Conservation (phyloP, 2,888 invertebrate genomes). For the Coecobrya sp. region DNA sequence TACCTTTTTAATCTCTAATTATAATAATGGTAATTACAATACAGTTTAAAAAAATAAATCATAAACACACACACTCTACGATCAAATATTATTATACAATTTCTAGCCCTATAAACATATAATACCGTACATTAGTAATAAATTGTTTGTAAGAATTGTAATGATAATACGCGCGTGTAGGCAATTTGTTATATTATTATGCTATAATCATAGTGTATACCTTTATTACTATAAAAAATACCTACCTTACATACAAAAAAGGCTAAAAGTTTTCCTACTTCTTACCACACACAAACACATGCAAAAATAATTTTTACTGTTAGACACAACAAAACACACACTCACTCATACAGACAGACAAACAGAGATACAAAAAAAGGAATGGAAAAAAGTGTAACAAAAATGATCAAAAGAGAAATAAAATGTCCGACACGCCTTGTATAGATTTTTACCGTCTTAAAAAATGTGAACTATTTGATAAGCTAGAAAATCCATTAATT, state of each 20-base stretch:
- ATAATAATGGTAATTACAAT: not conserved
- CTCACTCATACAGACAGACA: not conserved
- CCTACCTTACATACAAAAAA: not conserved
- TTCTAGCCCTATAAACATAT: too few species aligned
- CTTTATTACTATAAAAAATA: conserved; percentile 3
- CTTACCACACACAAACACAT: conserved; percentile 11
- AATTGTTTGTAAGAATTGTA: not conserved
- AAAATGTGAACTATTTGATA: conserved; percentile 14
- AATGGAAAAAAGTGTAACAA: conserved; percentile 1
- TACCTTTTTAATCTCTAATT: conserved; percentile 77
- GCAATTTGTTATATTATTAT: conserved; percentile 24
- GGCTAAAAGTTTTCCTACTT: conserved; percentile 31
- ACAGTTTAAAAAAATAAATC: conserved; percentile 7
- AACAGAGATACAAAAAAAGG: conserved; percentile 19
- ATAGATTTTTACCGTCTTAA: conserved; percentile 70
- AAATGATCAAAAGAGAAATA: conserved; percentile 34
- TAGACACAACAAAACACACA: too few species aligned
- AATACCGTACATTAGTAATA: not conserved
- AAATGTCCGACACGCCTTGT: conserved; percentile 76
- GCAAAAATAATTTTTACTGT: too few species aligned
- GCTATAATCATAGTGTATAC: not conserved
- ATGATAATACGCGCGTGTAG: conserved; percentile 22
- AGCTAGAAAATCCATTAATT: not conserved
- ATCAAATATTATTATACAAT: not conserved
- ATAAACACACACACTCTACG: not conserved